Percentiles rank a stretch among this genome's conserved stretches.
Conservation (phyloP, 1,140 invertebrate species). For the Caenorhabditis latens region DNA sequence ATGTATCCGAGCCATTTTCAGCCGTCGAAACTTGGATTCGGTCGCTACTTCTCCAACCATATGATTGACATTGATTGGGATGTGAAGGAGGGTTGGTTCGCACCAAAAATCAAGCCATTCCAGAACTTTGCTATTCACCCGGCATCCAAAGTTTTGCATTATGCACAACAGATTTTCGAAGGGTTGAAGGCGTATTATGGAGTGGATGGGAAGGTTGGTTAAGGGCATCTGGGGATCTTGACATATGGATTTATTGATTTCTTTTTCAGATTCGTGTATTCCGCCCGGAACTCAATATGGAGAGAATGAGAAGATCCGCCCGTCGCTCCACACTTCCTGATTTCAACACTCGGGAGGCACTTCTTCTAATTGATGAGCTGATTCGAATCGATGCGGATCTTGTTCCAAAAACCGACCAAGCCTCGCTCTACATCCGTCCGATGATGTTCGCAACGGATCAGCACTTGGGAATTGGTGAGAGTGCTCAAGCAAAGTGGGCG, state of each 20-base stretch:
- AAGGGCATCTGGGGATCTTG: too few relatives aligned
- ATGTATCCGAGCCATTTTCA: neutral
- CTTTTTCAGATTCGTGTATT: conserved; percentile 86
- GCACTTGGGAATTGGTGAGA: conserved; percentile 88
- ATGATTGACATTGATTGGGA: conserved; percentile 91
- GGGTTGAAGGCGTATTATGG: conserved; percentile 97
- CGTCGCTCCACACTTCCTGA: conserved; percentile 86
- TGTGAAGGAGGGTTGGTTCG: conserved; percentile 87
- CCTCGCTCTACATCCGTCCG: conserved; percentile 94
- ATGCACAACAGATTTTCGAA: conserved; percentile 89
- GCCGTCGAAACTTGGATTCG: conserved; percentile 85
- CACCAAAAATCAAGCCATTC: conserved; percentile 88
- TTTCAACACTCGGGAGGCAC: conserved; percentile 89
- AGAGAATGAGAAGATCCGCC: conserved; percentile 89
- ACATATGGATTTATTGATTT: neutral
- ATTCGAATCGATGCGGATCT: conserved; percentile 94
- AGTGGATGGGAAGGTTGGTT: conserved; percentile 83
- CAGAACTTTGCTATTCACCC: conserved; percentile 91
- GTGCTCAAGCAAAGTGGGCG: conserved; percentile 88
- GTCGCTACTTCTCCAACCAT: conserved; percentile 91
- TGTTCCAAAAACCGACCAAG: conserved; percentile 89
- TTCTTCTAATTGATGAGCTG: conserved; percentile 88
- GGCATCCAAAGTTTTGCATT: conserved; percentile 87
- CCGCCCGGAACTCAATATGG: conserved; percentile 94
- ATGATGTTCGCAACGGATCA: conserved; percentile 96